phyloP scores from a whole-genome alignment of 2,113 vertebrate species.

The Myrmophylax atrothorax region DNA sequence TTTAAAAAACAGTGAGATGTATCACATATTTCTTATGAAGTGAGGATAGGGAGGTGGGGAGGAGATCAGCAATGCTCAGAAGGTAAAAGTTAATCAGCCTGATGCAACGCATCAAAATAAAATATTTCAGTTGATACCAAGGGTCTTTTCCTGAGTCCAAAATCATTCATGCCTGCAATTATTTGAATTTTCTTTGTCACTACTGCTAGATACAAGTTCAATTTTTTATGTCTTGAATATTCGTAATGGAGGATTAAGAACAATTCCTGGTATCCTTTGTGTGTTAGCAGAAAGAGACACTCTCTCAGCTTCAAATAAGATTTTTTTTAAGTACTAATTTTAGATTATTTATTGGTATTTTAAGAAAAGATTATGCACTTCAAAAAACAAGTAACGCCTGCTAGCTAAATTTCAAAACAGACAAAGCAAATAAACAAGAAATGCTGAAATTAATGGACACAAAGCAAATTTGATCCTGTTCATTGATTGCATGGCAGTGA shows the following conservation, averaged over 20 bases:
- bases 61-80: neutral
- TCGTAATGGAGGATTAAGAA: neutral
- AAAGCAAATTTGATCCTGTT: neutral
- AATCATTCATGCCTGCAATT: neutral
- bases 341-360: neutral
- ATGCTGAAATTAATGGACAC: neutral
- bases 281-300: neutral
- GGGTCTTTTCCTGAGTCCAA: neutral
- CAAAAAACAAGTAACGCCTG: neutral
- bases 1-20: neutral
- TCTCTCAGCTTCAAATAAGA: neutral
- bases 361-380: neutral
- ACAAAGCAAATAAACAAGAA: neutral
- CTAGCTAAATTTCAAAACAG: neutral
- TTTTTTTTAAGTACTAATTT: neutral
- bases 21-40: neutral
- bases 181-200: neutral
- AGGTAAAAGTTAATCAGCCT: neutral
- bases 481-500: neutral
- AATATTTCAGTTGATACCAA: neutral
- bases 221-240: neutral
- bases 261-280: neutral
- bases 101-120: neutral
- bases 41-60: neutral
- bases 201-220: neutral